Evolutionary conservation across 2,113 vertebrate genomes (phyloP).

Genomic region (Miniopterus natalensis): DNA sequence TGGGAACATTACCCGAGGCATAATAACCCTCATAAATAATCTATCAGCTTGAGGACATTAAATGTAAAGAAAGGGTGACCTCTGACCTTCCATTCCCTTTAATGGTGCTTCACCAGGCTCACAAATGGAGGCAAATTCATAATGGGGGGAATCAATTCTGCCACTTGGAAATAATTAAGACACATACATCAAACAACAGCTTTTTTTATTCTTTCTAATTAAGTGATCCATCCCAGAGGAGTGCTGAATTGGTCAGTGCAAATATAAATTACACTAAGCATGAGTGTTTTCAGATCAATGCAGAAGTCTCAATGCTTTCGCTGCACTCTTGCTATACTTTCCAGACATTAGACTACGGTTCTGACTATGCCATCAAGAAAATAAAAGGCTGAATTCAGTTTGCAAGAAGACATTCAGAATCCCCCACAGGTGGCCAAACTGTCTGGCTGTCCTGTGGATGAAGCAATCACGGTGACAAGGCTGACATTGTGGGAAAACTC

Average conservation of each 20-base stretch:
- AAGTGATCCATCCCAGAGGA: conserved; percentile 82
- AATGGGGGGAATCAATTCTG: conserved; percentile 76
- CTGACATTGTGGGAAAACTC: conserved; percentile 15
- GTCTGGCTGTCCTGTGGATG: not conserved
- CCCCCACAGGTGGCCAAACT: not conserved
- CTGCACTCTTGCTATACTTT: not conserved
- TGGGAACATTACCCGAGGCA: conserved; percentile 63
- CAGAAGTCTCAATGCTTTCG: conserved; percentile 24
- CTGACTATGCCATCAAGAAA: not conserved
- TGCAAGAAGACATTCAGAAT: not conserved
- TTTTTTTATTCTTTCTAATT: conserved; percentile 87
- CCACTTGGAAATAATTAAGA: conserved; percentile 87
- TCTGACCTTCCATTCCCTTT: conserved; percentile 78
- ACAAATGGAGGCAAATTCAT: conserved; percentile 82
- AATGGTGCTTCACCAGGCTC: conserved; percentile 73
- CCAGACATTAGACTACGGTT: conserved; percentile 54
- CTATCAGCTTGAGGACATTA: conserved; percentile 76
- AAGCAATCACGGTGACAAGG: not conserved
- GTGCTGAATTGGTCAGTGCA: conserved; percentile 62
- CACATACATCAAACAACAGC: conserved; percentile 86
- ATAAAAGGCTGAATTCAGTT: not conserved
- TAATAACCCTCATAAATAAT: conserved; percentile 79
- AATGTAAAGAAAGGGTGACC: conserved; percentile 79
- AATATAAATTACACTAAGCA: conserved; percentile 71
- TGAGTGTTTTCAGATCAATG: conserved; percentile 78